A percentile compares a stretch with the other conserved stretches of the same genome.
Evolutionary conservation across 2,888 invertebrate species (phyloP).

Genomic region (Sipha maydis): DNA sequence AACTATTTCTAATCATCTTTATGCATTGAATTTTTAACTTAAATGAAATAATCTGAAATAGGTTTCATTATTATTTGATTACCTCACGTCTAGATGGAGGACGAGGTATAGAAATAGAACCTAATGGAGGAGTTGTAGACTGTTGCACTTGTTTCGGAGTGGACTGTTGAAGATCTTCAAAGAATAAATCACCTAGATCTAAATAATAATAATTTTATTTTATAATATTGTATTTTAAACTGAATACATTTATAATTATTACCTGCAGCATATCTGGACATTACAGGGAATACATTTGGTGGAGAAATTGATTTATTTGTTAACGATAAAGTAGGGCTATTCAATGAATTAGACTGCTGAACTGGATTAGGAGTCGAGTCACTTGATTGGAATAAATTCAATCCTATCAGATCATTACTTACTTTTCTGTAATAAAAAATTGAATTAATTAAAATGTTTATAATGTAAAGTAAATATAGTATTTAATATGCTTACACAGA

Average conservation of each 20-base stretch:
- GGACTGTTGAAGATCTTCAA: slow-evolving; percentile 77
- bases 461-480: background rate
- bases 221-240: background rate
- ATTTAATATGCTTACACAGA: slow-evolving; percentile 26
- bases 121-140: slow-evolving; percentile 75
- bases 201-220: slow-evolving; percentile 67
- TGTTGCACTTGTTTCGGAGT: slow-evolving; percentile 76
- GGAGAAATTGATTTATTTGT: slow-evolving; percentile 73
- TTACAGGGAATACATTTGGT: slow-evolving; percentile 66
- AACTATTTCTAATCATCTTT: background rate
- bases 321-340: slow-evolving; percentile 72
- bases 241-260: slow-evolving; percentile 7
- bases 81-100: slow-evolving; percentile 86
- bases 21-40: background rate
- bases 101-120: slow-evolving; percentile 84
- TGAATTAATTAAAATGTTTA: background rate
- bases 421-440: slow-evolving; percentile 69
- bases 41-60: background rate
- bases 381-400: slow-evolving; percentile 80
- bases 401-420: slow-evolving; percentile 81
- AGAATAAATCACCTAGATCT: slow-evolving; percentile 80
- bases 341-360: slow-evolving; percentile 80
- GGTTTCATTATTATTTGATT: slow-evolving; percentile 8
- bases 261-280: slow-evolving; percentile 62
- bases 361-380: slow-evolving; percentile 83